phyloP scores from a whole-genome alignment of 30 jellyfish, hydroid and myxozoan species.

The Aurelia sp. region DNA sequence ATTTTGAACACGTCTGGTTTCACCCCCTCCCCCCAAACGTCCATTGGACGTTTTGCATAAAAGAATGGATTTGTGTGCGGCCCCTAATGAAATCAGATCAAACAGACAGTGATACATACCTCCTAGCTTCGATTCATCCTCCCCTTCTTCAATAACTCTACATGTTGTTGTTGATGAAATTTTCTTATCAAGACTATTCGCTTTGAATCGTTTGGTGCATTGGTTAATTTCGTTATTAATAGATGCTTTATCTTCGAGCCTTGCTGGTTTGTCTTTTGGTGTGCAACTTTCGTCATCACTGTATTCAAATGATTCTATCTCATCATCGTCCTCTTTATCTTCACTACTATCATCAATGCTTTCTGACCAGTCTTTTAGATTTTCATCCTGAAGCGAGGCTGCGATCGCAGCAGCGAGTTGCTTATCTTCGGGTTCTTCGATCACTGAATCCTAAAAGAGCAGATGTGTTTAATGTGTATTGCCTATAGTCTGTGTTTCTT shows the following conservation, averaged over 20 bases:
- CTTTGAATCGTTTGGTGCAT: constrained; percentile 46
- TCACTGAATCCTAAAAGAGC: constrained; percentile 48
- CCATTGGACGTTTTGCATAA: no score
- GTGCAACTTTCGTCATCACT: constrained; percentile 63
- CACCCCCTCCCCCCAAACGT: no score
- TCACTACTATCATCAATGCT: constrained; percentile 24
- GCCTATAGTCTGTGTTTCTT: no score
- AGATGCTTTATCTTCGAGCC: constrained; percentile 9
- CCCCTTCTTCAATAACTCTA: constrained; percentile 69
- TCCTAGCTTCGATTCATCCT: constrained; percentile 50
- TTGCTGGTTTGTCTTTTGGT: constrained; percentile 13
- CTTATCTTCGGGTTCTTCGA: constrained; percentile 84
- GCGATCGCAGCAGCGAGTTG: constrained; percentile 90
- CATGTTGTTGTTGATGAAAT: not conserved
- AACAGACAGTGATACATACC: constrained; percentile 8
- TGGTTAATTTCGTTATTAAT: constrained; percentile 51
- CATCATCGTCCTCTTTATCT: constrained; percentile 49
- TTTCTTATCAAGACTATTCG: constrained; percentile 48
- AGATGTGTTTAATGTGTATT: not conserved
- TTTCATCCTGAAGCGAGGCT: constrained; percentile 75
- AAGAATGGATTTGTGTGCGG: no score
- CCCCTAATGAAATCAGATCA: no score
- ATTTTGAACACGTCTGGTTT: no score
- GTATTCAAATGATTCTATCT: constrained; percentile 58
- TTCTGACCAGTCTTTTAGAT: constrained; percentile 3